These are phyloP conservation scores for Coendou prehensilis DNA, from an alignment of 2,797 vertebrate genomes.

Conservation along the genomic window DNA sequence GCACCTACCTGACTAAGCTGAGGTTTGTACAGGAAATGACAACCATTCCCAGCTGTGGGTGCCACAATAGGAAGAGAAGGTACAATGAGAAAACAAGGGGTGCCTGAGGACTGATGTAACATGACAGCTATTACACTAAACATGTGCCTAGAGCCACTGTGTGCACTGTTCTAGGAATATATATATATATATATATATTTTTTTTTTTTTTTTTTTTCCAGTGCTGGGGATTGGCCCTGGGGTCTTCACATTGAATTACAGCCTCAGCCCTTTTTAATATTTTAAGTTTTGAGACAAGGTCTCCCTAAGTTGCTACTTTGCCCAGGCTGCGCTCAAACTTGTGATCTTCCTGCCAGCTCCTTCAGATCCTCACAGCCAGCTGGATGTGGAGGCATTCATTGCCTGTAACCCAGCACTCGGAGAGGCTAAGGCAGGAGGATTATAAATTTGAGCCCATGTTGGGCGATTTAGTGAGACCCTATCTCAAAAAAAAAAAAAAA, in stretches of 20 bases:
- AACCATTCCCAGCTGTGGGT: not conserved
- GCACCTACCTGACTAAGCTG: slow-evolving; percentile 6
- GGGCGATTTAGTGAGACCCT: not conserved
- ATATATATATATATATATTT: too few relatives aligned
- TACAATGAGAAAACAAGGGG: not conserved
- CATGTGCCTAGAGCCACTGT: not conserved
- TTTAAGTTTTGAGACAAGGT: not conserved
- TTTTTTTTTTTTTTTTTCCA: not conserved
- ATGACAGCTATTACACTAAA: not conserved
- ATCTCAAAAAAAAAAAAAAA: not conserved
- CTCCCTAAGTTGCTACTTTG: not conserved
- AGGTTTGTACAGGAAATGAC: not conserved
- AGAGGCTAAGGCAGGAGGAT: not conserved
- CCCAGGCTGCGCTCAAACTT: not conserved
- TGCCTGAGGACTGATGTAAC: not conserved
- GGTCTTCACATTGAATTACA: not conserved
- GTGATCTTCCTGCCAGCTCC: not conserved
- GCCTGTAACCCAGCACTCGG: not conserved
- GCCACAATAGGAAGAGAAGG: not conserved
- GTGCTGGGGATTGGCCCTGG: not conserved
- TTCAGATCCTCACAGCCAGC: not conserved
- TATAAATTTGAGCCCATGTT: not conserved
- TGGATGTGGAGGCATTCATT: not conserved
- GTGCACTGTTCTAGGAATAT: not conserved
- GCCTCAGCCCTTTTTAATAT: not conserved